Evolutionary conservation across 2,888 invertebrate species (phyloP).

Genomic region (Drosophila hawaiiensis): DNA sequence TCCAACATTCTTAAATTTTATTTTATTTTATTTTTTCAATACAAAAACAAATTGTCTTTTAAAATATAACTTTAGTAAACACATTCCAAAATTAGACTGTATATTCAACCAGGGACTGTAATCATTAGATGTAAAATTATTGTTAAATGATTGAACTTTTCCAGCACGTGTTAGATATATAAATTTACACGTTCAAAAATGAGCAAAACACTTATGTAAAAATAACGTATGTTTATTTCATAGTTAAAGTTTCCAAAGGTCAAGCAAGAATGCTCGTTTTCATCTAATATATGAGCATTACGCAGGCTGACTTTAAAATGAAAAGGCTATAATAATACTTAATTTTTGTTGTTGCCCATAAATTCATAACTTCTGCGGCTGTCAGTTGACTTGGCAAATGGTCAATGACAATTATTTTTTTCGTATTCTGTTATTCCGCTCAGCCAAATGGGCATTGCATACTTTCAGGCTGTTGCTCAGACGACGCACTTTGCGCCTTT

Average conservation of each 20-base stretch:
- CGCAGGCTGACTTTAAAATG: not conserved
- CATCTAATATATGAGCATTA: not conserved
- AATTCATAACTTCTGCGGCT: conserved; percentile 31
- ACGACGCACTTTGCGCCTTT: conserved; percentile 52
- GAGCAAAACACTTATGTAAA: not conserved
- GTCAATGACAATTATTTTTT: conserved; percentile 47
- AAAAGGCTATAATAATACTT: not conserved
- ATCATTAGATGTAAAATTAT: not conserved
- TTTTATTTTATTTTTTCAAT: not conserved
- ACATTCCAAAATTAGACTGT: no score
- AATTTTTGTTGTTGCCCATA: not conserved
- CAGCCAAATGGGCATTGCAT: conserved; percentile 42
- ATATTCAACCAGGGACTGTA: not conserved
- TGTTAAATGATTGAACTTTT: not conserved
- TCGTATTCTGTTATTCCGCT: conserved; percentile 7
- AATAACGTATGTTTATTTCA: not conserved
- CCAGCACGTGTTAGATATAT: not conserved
- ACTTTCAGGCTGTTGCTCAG: conserved; percentile 65
- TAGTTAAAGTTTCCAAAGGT: not conserved
- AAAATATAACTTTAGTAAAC: not conserved
- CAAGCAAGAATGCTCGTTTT: not conserved
- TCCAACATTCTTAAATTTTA: not conserved
- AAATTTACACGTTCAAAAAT: no score
- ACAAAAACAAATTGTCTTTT: not conserved
- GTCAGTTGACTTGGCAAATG: conserved; percentile 66